phyloP scores from a whole-genome alignment of 2,113 vertebrate species.

The Misgurnus anguillicaudatus region DNA sequence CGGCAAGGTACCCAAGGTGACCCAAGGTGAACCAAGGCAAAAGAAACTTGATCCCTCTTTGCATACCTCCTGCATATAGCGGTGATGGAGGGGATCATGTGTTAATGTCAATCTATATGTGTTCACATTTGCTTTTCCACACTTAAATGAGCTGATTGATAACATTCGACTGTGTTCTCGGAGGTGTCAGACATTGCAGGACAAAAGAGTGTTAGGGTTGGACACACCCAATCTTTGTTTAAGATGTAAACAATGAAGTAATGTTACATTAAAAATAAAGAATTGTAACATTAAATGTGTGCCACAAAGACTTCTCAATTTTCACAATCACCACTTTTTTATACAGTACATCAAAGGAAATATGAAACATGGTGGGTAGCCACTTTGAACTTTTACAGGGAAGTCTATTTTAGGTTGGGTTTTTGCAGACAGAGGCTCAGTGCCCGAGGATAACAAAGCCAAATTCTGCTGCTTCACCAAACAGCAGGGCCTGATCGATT shows the following conservation, averaged over 20 bases:
- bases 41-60: not conserved
- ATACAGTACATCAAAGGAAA: not conserved
- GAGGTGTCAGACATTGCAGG: not conserved
- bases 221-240: not conserved
- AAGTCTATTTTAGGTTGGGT: not conserved
- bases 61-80: not conserved
- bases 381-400: not conserved
- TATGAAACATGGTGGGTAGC: not conserved
- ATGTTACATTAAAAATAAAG: conserved; percentile 6
- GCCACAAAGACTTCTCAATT: not conserved
- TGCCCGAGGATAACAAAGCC: not conserved
- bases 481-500: conserved; percentile 18
- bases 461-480: conserved; percentile 33
- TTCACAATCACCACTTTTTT: not conserved
- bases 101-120: not conserved
- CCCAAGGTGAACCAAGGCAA: conserved; percentile 6
- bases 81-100: conserved; percentile 1
- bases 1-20: not conserved
- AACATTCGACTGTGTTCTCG: not conserved
- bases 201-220: not conserved
- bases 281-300: not conserved
- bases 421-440: not conserved
- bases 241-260: not conserved
- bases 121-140: conserved; percentile 24
- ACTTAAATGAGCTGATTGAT: conserved; percentile 10